Conservation (phyloP, 2,888 invertebrate species). For the Reticulitermes lucifugus region DNA sequence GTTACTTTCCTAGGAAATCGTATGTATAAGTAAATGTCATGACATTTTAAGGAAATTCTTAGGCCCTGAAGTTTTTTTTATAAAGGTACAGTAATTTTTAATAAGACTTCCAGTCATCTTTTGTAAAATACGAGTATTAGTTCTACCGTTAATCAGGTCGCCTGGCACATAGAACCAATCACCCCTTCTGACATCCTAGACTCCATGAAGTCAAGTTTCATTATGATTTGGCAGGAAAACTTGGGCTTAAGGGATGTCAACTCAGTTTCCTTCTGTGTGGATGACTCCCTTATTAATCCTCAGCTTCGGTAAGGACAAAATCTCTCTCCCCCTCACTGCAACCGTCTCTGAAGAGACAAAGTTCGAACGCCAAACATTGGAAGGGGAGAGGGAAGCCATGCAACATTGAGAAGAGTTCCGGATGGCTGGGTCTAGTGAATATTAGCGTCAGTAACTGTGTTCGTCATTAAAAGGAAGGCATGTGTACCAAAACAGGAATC, state of each 20-base stretch:
- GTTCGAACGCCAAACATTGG: neutral
- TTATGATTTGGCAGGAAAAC: neutral
- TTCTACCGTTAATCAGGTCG: neutral
- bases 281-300: constrained; percentile 6
- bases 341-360: neutral
- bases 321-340: neutral
- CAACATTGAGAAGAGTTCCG: constrained; percentile 2
- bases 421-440: neutral
- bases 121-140: neutral
- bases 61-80: no score
- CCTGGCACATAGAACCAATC: neutral
- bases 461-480: neutral
- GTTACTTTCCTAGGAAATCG: no score
- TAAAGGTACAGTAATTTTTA: neutral
- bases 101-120: neutral
- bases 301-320: neutral
- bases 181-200: neutral
- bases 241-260: constrained; percentile 10
- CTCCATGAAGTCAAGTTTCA: neutral
- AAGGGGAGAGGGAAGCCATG: neutral
- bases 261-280: constrained; percentile 6
- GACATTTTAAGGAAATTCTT: no score
- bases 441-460: neutral
- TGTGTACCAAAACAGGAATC: neutral
- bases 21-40: no score